phyloP scores from a whole-genome alignment of 1,140 invertebrate genomes.

The Dysdera silvatica region DNA sequence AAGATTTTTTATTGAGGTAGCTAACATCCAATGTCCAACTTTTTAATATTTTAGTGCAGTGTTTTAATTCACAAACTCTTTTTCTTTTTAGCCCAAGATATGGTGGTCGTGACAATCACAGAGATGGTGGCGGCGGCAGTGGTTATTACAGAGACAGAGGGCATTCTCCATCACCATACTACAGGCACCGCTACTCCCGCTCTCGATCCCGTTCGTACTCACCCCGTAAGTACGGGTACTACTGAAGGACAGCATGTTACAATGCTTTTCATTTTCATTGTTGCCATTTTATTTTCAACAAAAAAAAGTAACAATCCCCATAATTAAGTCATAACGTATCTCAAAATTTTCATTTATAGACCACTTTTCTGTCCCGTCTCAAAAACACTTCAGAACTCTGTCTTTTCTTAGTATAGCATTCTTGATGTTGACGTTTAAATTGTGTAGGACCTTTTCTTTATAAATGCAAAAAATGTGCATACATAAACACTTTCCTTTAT shows the following conservation, averaged over 20 bases:
- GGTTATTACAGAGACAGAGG: conserved; percentile 39
- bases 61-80: background rate
- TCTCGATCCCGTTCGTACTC: conserved; percentile 75
- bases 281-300: background rate
- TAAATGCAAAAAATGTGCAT: background rate
- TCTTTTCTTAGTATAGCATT: background rate
- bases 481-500: conserved; percentile 19
- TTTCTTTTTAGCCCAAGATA: conserved; percentile 16
- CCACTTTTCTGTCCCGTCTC: background rate
- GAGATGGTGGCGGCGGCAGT: conserved; percentile 35
- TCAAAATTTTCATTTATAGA: background rate
- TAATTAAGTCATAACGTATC: background rate
- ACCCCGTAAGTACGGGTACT: conserved; percentile 55
- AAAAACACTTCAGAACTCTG: conserved; percentile 1
- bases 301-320: background rate
- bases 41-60: no score
- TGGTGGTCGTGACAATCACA: conserved; percentile 31
- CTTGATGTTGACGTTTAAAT: background rate
- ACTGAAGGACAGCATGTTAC: conserved; percentile 17
- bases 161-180: conserved; percentile 57
- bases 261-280: background rate
- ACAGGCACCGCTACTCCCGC: conserved; percentile 56
- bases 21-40: no score
- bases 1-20: no score
- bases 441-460: conserved; percentile 4